These are phyloP conservation scores for Drosophila bocqueti DNA, from an alignment of 1,140 invertebrate genomes.

Conservation along the genomic window DNA sequence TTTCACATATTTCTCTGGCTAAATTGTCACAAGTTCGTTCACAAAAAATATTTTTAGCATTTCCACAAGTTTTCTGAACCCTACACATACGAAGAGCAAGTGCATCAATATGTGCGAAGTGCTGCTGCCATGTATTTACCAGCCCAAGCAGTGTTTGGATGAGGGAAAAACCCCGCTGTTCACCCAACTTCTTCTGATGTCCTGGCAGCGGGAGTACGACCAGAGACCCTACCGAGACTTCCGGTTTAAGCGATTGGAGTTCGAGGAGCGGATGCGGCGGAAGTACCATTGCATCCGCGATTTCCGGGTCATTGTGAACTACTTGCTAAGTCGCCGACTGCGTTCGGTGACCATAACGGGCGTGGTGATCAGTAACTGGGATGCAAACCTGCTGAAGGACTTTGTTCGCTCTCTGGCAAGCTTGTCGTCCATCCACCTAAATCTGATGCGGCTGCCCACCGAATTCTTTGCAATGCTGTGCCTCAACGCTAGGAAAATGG, in stretches of 20 bases:
- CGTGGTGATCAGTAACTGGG: conserved; percentile 37
- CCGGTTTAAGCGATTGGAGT: conserved; percentile 58
- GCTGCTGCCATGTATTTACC: conserved; percentile 32
- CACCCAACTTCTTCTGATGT: conserved; percentile 55
- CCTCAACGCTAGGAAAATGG: conserved; percentile 44
- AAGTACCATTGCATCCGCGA: conserved; percentile 56
- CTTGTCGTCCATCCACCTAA: conserved; percentile 52
- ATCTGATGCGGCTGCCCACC: conserved; percentile 58
- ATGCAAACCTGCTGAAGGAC: conserved; percentile 41
- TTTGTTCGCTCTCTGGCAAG: conserved; percentile 45
- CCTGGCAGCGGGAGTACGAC: conserved; percentile 82
- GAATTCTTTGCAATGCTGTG: conserved; percentile 70
- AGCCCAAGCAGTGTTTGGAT: not conserved
- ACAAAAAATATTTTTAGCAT: not conserved
- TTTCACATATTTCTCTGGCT: not conserved
- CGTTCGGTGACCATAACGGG: conserved; percentile 37
- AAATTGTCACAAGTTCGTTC: conserved; percentile 32
- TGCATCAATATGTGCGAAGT: conserved; percentile 55
- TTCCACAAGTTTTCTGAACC: not conserved
- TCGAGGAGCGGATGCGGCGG: conserved; percentile 68
- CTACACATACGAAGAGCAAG: not conserved
- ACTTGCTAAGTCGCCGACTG: conserved; percentile 31
- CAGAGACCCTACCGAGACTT: conserved; percentile 66
- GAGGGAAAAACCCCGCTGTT: conserved; percentile 30
- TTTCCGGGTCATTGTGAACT: conserved; percentile 61